Conservation (phyloP, 2,797 vertebrate species). For the Peromyscus attwateri region DNA sequence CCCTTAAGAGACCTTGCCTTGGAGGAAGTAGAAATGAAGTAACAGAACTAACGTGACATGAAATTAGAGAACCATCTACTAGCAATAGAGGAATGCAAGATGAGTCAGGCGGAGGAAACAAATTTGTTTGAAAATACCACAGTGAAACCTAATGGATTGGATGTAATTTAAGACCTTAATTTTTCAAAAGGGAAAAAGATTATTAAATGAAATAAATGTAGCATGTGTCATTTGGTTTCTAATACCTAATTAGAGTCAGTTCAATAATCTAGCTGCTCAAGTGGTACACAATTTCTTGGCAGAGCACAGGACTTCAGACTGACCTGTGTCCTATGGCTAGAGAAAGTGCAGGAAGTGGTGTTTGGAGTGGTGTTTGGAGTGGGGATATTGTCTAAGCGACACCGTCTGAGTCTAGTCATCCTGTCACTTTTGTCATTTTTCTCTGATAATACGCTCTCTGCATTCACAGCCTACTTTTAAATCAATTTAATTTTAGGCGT, state of each 20-base stretch:
- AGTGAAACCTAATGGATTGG: not conserved
- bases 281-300: conserved; percentile 12
- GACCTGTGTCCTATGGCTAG: not conserved
- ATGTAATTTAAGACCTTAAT: not conserved
- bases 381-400: not conserved
- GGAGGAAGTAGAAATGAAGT: not conserved
- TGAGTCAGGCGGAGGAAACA: not conserved
- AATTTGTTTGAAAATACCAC: not conserved
- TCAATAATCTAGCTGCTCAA: not conserved
- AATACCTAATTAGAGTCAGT: not conserved
- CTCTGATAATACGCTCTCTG: not conserved
- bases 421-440: not conserved
- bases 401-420: not conserved
- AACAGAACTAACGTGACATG: not conserved
- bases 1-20: no score
- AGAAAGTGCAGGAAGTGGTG: not conserved
- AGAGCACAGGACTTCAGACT: not conserved
- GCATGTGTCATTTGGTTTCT: not conserved
- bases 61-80: not conserved
- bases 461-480: not conserved
- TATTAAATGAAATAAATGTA: conserved; percentile 29
- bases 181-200: not conserved
- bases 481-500: conserved; percentile 12
- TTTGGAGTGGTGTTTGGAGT: not conserved
- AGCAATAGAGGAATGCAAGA: not conserved